Conservation (phyloP, 2,113 vertebrate species). For the Passerina amoena region DNA sequence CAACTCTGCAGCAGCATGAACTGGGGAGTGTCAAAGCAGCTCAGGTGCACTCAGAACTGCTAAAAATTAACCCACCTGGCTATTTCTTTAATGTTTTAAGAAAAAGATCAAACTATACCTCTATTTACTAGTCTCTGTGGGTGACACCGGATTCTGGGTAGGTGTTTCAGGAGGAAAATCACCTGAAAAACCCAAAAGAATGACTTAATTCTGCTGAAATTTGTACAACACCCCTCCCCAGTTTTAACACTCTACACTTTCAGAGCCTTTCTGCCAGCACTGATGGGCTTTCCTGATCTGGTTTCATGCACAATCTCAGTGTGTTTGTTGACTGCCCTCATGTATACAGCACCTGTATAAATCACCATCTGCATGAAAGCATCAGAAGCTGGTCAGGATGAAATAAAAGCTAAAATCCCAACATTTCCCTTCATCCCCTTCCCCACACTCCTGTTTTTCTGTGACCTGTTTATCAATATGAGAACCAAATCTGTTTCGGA, state of each 20-base stretch:
- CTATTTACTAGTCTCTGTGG: not conserved
- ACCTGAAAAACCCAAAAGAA: not conserved
- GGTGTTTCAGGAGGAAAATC: not conserved
- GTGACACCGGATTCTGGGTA: not conserved
- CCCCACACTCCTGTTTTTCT: conserved; percentile 20
- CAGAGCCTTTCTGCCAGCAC: not conserved
- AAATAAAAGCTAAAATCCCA: conserved; percentile 24
- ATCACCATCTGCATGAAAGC: not conserved
- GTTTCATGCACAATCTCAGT: not conserved
- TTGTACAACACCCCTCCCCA: not conserved
- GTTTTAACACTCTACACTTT: not conserved
- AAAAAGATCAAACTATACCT: not conserved
- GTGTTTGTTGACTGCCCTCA: not conserved
- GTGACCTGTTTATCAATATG: conserved; percentile 78
- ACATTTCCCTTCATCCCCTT: not conserved
- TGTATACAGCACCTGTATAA: not conserved
- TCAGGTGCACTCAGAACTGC: not conserved
- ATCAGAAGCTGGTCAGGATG: not conserved
- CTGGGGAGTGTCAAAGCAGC: not conserved
- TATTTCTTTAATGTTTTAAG: not conserved
- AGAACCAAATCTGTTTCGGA: conserved; percentile 79
- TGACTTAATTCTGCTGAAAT: not conserved
- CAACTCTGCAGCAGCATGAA: not conserved
- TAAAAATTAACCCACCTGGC: not conserved
- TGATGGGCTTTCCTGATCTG: not conserved